These are phyloP conservation scores for Micropoecilia bifurca DNA, from an alignment of 2,797 vertebrate genomes.

Conservation along the genomic window DNA sequence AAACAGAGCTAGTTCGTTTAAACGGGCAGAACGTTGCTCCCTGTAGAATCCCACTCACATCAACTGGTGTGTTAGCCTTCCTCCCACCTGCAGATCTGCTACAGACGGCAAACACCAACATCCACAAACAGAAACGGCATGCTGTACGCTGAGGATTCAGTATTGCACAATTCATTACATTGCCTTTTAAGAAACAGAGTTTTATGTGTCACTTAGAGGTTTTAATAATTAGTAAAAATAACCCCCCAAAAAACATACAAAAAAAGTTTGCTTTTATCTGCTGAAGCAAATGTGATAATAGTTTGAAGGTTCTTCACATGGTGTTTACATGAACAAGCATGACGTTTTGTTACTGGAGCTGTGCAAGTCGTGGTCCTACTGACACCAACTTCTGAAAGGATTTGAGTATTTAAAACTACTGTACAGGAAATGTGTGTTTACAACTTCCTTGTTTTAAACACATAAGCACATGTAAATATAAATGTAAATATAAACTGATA, in stretches of 20 bases:
- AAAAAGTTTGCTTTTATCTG: neutral
- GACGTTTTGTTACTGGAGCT: neutral
- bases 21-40: neutral
- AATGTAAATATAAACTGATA: too few relatives aligned
- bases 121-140: neutral
- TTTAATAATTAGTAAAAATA: too few relatives aligned
- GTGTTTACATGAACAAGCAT: neutral
- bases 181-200: too few relatives aligned
- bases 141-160: too few relatives aligned
- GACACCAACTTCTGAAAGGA: neutral
- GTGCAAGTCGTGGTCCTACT: neutral
- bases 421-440: too few relatives aligned
- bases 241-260: too few relatives aligned
- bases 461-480: too few relatives aligned
- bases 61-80: neutral
- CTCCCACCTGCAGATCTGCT: neutral
- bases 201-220: too few relatives aligned
- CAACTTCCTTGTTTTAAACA: too few relatives aligned
- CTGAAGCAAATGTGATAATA: neutral
- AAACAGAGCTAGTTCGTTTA: constrained; percentile 1
- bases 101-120: neutral
- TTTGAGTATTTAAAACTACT: neutral
- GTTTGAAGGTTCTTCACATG: neutral
- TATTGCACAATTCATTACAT: too few relatives aligned
- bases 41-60: neutral